A percentile compares a stretch with the other conserved stretches of the same genome.
Conservation (phyloP, 2,113 vertebrate genomes). For the Pycnonotus jocosus region DNA sequence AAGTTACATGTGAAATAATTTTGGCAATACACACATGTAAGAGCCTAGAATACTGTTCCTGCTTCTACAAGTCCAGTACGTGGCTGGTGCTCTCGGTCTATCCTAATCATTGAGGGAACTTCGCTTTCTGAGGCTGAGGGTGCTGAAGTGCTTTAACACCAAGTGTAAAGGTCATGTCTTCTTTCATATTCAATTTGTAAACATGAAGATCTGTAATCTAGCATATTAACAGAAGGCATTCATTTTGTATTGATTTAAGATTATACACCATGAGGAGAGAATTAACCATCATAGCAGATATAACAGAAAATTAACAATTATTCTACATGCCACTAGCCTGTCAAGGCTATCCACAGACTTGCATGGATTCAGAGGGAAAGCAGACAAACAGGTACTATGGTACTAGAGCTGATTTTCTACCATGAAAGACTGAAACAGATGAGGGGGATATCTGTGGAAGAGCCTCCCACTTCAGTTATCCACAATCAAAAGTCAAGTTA, state of each 20-base stretch:
- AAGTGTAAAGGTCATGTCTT: background rate
- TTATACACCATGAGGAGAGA: background rate
- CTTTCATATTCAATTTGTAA: background rate
- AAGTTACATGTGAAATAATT: background rate
- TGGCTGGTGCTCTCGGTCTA: background rate
- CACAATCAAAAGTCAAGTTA: background rate
- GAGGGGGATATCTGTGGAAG: background rate
- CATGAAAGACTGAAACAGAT: background rate
- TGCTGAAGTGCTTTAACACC: background rate
- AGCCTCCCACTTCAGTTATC: background rate
- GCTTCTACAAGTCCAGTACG: accelerated
- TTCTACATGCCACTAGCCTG: background rate
- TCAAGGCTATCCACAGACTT: background rate
- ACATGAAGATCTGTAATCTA: background rate
- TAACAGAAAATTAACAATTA: background rate
- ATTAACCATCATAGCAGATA: background rate
- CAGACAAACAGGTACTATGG: background rate
- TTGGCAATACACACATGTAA: background rate
- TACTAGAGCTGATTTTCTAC: background rate
- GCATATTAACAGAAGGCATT: background rate
- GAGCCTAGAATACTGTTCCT: background rate
- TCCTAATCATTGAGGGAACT: background rate
- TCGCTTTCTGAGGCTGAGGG: background rate
- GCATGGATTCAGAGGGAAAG: background rate
- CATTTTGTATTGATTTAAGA: background rate